A percentile compares a stretch with the other conserved stretches of the same genome.
Evolutionary conservation across 2,113 vertebrate genomes (phyloP).

Genomic region (Leptosomus discolor): DNA sequence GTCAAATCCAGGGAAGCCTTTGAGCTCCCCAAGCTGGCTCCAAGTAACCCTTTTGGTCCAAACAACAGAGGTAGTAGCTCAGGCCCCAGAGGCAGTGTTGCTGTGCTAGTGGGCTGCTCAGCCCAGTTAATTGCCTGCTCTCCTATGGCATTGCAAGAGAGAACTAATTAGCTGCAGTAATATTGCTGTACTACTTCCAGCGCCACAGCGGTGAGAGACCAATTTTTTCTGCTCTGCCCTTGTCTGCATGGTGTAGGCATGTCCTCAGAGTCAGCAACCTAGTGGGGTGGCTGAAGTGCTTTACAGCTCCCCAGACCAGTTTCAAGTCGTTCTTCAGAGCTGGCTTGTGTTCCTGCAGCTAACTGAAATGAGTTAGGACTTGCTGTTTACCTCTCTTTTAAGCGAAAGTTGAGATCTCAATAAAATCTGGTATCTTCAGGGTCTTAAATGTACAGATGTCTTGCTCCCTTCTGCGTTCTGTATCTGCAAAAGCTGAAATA

Average conservation of each 20-base stretch:
- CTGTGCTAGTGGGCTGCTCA: neutral
- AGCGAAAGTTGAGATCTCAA: too few relatives aligned
- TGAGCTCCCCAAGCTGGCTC: too few relatives aligned
- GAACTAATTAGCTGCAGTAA: neutral
- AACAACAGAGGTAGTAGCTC: neutral
- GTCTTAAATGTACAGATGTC: too few relatives aligned
- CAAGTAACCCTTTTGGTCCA: neutral
- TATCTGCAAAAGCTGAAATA: too few relatives aligned
- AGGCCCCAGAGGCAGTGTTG: neutral
- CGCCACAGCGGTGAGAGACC: neutral
- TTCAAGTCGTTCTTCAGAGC: neutral
- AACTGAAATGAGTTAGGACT: neutral
- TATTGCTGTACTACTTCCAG: neutral
- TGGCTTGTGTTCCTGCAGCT: neutral
- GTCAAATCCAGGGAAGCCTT: neutral
- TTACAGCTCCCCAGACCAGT: fast-evolving
- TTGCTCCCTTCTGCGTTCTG: too few relatives aligned
- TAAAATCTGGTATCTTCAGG: too few relatives aligned
- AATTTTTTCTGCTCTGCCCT: neutral
- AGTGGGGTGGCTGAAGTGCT: too few relatives aligned
- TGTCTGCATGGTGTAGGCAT: fast-evolving
- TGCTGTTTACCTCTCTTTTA: too few relatives aligned
- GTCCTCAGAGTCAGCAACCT: fast-evolving
- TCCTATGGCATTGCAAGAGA: neutral
- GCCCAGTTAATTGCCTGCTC: neutral